Percentiles rank a stretch among this genome's conserved stretches.
Evolutionary conservation across 2,113 vertebrate genomes (phyloP).

Genomic region (Sakesphorus luctuosus): DNA sequence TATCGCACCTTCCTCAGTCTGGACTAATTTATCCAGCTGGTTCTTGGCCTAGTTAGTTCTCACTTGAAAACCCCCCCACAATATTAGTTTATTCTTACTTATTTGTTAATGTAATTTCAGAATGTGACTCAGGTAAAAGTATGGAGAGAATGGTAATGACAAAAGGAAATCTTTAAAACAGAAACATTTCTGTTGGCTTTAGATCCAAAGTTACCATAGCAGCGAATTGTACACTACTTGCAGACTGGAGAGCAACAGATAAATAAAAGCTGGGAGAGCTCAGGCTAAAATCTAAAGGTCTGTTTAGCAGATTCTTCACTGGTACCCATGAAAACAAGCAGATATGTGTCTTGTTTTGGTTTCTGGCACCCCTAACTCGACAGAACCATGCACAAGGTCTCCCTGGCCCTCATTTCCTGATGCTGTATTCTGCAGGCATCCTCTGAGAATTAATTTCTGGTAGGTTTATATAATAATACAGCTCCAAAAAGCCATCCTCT

Average conservation of each 20-base stretch:
- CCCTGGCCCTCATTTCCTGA: constrained; percentile 13
- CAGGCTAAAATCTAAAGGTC: background rate
- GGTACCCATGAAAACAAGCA: background rate
- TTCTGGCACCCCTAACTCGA: background rate
- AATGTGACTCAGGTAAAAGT: background rate
- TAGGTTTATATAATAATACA: constrained; percentile 61
- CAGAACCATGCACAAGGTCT: background rate
- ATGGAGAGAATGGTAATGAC: background rate
- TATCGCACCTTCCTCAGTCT: background rate
- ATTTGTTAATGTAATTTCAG: background rate
- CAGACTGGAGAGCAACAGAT: background rate
- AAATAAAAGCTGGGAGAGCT: background rate
- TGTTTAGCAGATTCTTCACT: background rate
- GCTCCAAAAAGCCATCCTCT: constrained; percentile 12
- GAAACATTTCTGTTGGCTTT: background rate
- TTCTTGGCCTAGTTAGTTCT: background rate
- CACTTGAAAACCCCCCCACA: background rate
- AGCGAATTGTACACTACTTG: background rate
- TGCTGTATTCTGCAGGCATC: constrained; percentile 17
- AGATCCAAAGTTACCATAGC: background rate
- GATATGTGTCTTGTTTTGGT: background rate
- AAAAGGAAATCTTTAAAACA: background rate
- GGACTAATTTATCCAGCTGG: background rate
- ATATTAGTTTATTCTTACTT: background rate
- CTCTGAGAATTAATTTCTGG: constrained; percentile 62